Base-by-base conservation (phyloP, 2,888 invertebrate species). In the Chorisops tibialis region DNA sequence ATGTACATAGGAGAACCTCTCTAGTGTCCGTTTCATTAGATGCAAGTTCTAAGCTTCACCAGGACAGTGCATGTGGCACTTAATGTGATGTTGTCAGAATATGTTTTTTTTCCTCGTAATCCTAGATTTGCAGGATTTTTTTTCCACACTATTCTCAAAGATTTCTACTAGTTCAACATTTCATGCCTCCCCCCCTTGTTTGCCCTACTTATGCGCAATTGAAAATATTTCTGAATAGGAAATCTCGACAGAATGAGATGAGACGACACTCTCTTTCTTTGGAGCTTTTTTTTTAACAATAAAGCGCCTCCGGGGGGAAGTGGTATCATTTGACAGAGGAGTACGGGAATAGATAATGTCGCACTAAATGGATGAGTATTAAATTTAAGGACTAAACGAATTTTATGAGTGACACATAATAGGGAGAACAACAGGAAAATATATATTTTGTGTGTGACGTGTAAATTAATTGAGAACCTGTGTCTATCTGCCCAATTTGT, bases 151-250 rank as follows among this genome's bases (percentile, higher is more conserved):
- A 43, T 45, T 45, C 30, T 56, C 19, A 30, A 30, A 56, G 43
- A 56, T 56, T 30, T 45, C 18, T 45, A 24, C 24, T 6, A 43
- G 56, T 6, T 19, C 30, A 30, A 30, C 43, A 56, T 45, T 24
- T 56, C 45, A 43, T n/a, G n/a, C n/a, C n/a, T n/a, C n/a, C n/a
- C n/a, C n/a, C n/a, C 56, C 43, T 35, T 30, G 30, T 19, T 39
- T 56, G 56, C 30, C 45, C 56, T 21, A 56, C 45, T 56, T 56
- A 56, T 30, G 45, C 43, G 43, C 56, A 56, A 56, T 56, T 56
- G 56, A 56, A 56, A 56, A 56, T 56, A 43, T 56, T 24, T 45
- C 39, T 43, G 56, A 56, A 56, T 56, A 43, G 30, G 30, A 43
- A 56, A 45, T 43, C 56, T 43, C 43, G 56, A 56, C 56, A 56